These are phyloP conservation scores for Actinostola sp. DNA, from an alignment of 92 coral and sea anemone species.

Conservation along the genomic window DNA sequence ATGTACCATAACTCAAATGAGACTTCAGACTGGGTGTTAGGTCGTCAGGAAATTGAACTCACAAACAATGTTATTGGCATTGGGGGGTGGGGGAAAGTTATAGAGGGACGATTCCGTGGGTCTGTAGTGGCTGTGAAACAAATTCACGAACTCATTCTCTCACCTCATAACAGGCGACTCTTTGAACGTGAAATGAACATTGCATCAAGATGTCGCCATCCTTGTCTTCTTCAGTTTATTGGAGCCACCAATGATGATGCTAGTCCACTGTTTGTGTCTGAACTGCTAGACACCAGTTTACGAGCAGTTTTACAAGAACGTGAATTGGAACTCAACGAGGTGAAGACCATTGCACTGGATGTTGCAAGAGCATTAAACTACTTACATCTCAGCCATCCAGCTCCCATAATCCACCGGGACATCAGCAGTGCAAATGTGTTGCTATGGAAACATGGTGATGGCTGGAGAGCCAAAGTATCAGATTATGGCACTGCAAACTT, in stretches of 20 bases:
- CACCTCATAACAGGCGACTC: constrained; percentile 46
- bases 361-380: constrained; percentile 76
- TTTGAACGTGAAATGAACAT: constrained; percentile 74
- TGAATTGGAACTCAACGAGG: constrained; percentile 38
- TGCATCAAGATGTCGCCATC: constrained; percentile 76
- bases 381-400: constrained; percentile 66
- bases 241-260: constrained; percentile 73
- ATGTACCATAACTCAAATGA: too few species aligned
- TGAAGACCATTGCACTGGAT: constrained; percentile 55
- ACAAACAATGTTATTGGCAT: constrained; percentile 60
- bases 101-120: constrained; percentile 68
- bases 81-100: constrained; percentile 79
- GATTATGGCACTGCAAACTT: constrained; percentile 88
- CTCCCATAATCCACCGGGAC: constrained; percentile 84
- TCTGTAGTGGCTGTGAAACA: constrained; percentile 80
- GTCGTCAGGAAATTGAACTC: constrained; percentile 56
- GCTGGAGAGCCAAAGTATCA: constrained; percentile 84
- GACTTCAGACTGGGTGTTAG: constrained; percentile 69
- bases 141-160: constrained; percentile 54
- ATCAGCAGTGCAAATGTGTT: constrained; percentile 87
- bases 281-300: constrained; percentile 74
- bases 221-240: too few species aligned
- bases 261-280: constrained; percentile 73
- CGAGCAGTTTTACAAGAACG: constrained; percentile 60
- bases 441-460: constrained; percentile 73